Base-by-base conservation (phyloP, 2,113 vertebrate genomes). In the Cynopterus brachyotis region DNA sequence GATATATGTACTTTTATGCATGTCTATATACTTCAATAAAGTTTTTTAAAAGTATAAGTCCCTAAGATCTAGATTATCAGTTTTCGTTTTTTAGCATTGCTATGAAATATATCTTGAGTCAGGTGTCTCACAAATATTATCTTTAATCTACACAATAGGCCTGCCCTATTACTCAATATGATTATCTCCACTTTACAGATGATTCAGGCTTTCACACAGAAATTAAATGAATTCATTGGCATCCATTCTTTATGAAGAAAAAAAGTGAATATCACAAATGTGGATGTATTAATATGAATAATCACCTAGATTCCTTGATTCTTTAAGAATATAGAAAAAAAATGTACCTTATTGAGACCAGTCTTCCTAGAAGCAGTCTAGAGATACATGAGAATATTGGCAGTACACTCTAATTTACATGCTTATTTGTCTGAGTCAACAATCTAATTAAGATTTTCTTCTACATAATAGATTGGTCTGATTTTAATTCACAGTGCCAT, bases 401-500 rank as follows among this genome's bases (percentile, higher is more conserved):
- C 26, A 83, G 67, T 19, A 69, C 3, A 78, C 17, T 75, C 16
- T 88, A 82, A 90, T 42, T 76, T 84, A 81, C 45, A 86, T 24
- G 45, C 26, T 84, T 92, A 75, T 83, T 85, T 96, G 62, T 75
- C 42, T 75, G 47, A 94, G 45, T 84, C 66, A 95, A 91, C 76
- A 94, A 85, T 73, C 16, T 90, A 95, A 93, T 84, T 75, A 75
- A 73, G 26, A 17, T 60, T 84, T 94, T 72, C 82, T 69, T 57
- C 40, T 94, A 40, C 35, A 32, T 81, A 55, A 40, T 67, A 80
- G 40, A 94, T 40, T 84, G 10, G 4, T 84, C 26, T 96, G 67
- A 97, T 93, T 95, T 97, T 91, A 91, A 94, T 60, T 81, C 35
- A 72, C 11, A 59, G 11, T 89, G 32, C 55, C 22, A 20, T 32